These are phyloP conservation scores for Lasioglossum marginatum DNA, from an alignment of 2,888 invertebrate genomes.

Conservation along the genomic window DNA sequence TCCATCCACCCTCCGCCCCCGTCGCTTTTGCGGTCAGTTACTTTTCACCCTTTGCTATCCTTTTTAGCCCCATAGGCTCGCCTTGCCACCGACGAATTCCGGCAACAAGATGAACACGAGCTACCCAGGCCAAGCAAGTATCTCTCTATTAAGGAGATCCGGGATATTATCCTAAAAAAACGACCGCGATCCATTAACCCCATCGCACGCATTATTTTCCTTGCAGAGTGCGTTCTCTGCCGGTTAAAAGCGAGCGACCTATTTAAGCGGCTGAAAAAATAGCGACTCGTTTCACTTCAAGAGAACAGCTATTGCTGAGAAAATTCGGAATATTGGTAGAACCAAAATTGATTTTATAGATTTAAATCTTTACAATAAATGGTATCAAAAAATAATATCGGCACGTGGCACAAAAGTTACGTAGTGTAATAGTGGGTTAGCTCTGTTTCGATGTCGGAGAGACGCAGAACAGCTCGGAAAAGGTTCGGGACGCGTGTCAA, in stretches of 20 bases:
- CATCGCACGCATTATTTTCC: background rate
- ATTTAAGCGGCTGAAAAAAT: background rate
- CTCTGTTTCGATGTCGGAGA: background rate
- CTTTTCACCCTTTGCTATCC: constrained; percentile 58
- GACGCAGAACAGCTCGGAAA: background rate
- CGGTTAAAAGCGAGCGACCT: background rate
- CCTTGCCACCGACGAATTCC: constrained; percentile 34
- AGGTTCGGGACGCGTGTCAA: background rate
- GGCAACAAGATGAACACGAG: constrained; percentile 23
- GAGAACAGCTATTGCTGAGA: background rate
- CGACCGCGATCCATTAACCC: constrained; percentile 21
- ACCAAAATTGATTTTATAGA: background rate
- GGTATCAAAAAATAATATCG: background rate
- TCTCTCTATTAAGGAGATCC: constrained; percentile 53
- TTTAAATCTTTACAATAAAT: no score
- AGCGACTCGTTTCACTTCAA: background rate
- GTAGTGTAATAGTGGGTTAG: background rate
- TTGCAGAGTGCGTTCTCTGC: background rate
- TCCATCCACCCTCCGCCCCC: constrained; percentile 38
- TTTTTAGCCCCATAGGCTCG: constrained; percentile 13
- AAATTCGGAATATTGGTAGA: background rate
- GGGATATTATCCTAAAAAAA: constrained; percentile 54
- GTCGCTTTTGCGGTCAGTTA: constrained; percentile 77
- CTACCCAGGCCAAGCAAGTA: constrained; percentile 12
- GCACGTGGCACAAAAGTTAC: background rate